These are phyloP conservation scores for Artibeus lituratus DNA, from an alignment of 2,797 vertebrate species.

Conservation along the genomic window DNA sequence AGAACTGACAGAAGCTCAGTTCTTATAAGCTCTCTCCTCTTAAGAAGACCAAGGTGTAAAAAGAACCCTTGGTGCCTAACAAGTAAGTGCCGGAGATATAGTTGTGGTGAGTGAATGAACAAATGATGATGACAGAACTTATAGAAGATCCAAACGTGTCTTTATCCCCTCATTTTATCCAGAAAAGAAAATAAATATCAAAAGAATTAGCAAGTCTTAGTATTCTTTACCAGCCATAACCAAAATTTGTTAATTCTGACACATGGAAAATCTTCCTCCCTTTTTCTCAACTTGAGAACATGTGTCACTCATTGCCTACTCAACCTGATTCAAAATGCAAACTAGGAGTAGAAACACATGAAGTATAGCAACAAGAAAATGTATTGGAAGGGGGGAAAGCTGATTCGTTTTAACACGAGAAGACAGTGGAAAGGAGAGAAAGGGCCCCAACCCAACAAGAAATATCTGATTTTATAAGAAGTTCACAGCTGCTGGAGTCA, in stretches of 20 bases:
- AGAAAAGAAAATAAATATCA: not conserved
- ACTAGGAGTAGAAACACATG: not conserved
- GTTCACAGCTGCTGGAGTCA: not conserved
- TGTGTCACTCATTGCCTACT: not conserved
- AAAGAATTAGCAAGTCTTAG: not conserved
- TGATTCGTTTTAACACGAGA: not conserved
- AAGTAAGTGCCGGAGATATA: not conserved
- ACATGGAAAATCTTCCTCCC: not conserved
- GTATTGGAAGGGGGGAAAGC: not conserved
- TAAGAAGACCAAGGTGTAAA: not conserved
- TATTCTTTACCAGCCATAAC: not conserved
- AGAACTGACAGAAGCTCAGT: not conserved
- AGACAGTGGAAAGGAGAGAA: not conserved
- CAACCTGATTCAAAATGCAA: not conserved
- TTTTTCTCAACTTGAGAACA: not conserved
- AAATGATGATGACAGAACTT: not conserved
- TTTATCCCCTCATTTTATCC: slow-evolving; percentile 22
- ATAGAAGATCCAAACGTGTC: not conserved
- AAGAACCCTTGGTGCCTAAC: not conserved
- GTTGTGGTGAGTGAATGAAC: not conserved
- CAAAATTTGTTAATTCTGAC: not conserved
- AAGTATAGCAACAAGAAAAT: not conserved
- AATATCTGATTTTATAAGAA: not conserved
- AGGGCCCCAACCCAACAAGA: not conserved
- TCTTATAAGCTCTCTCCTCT: not conserved